Evolutionary conservation across 2,888 invertebrate genomes (phyloP), one percentile per base, ranked within the genome.

Genomic region (Dryomyza anilis): DNA sequence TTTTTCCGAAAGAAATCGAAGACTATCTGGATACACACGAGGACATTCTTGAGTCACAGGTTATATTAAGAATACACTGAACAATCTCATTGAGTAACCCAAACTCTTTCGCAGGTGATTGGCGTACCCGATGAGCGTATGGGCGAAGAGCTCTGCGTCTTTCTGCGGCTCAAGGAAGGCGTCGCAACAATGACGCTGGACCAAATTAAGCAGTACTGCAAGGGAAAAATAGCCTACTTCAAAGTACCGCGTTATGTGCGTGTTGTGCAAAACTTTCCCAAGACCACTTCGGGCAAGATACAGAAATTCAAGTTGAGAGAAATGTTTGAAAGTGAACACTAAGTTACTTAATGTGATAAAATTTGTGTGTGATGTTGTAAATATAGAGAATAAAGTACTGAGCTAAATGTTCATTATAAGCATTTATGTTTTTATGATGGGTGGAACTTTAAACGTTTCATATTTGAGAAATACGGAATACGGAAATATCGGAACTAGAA

Each of bases 1-100:
- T 94, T 63, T 92, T 89, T 77, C 93, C 94, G 0, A 87, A 87
- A 86, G 93, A 93, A 85, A 86, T 94, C 53, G 93, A 94, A 83
- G 87, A 91, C 69, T 86, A 89, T 68, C 77, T 93, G 2, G 87
- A 88, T 72, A 85, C 86, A 0, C 91, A 93, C 84, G 89, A 90
- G 0, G 84, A 86, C 69, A 85, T 93, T 39, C 77, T 87, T 16
- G 91, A 93, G 78, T 87, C 86, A 7, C 88, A 91, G 74, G 90
- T 90, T 79, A 68, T 43, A 19, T 2, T 8, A 39, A 7, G 3
- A 16, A 43, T 16, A 6, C n/a, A 2, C 58, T 7, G 27, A 30
- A 29, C n/a, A 10, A 19, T 36, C 43, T 48, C 19, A 48, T 25
- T 2, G 23, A 23, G 8, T 14, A 21, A 23, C n/a, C 6, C 21